These are phyloP conservation scores for Alloscopus bannaensis DNA, from an alignment of 2,888 invertebrate species.

Conservation along the genomic window DNA sequence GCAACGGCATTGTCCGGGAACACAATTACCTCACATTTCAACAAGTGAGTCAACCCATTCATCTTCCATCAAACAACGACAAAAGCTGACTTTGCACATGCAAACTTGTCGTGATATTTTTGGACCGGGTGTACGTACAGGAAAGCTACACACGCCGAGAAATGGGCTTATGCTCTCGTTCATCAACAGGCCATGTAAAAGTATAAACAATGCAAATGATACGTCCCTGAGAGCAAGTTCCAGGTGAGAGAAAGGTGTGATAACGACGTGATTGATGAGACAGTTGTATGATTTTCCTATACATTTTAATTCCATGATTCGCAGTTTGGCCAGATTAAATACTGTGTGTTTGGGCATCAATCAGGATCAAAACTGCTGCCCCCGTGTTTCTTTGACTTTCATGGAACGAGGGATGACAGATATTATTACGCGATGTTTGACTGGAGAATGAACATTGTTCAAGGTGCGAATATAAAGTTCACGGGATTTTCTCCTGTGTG, in stretches of 20 bases:
- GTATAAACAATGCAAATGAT: neutral
- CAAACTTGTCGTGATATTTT: neutral
- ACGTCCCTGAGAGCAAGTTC: neutral
- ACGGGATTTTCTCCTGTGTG: conserved; percentile 13
- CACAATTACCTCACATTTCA: no score
- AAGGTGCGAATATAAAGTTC: neutral
- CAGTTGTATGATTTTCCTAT: conserved; percentile 23
- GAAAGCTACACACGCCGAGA: no score
- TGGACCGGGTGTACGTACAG: no score
- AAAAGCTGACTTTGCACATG: neutral
- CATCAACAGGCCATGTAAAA: neutral
- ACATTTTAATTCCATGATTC: conserved; percentile 25
- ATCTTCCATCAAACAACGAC: no score
- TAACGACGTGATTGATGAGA: conserved; percentile 54
- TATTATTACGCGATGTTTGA: neutral
- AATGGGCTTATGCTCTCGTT: neutral
- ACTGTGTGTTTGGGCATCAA: conserved; percentile 22
- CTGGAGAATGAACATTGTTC: neutral
- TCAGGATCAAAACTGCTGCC: conserved; percentile 47
- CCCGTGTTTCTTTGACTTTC: no score
- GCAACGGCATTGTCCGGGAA: no score
- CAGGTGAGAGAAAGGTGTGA: conserved; percentile 27
- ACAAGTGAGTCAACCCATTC: no score
- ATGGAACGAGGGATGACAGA: neutral
- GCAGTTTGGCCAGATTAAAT: no score